A percentile compares a stretch with the other conserved stretches of the same genome.
Evolutionary conservation across 2,797 vertebrate genomes (phyloP).

Genomic region (Enteromius unitaeniatus): DNA sequence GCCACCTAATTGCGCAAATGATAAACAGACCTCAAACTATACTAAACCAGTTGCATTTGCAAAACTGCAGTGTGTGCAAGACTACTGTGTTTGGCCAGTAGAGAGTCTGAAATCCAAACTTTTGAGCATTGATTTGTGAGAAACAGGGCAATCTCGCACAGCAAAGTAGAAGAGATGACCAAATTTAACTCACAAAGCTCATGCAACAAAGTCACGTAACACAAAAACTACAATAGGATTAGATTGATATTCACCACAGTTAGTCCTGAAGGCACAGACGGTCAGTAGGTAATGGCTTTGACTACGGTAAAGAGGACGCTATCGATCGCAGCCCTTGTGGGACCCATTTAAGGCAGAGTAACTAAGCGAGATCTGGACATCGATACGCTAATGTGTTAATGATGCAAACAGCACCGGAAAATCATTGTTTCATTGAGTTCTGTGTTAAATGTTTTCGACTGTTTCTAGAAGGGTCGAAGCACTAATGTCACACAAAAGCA

Average conservation of each 20-base stretch:
- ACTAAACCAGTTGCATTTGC: neutral
- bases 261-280: neutral
- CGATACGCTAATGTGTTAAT: slow-evolving; percentile 51
- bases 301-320: slow-evolving; percentile 11
- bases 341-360: slow-evolving; percentile 12
- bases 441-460: slow-evolving; percentile 19
- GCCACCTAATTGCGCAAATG: neutral
- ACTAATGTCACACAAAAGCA: slow-evolving; percentile 2
- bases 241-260: slow-evolving; percentile 25
- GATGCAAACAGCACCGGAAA: slow-evolving; percentile 29
- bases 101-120: slow-evolving; percentile 6
- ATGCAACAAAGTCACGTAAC: neutral
- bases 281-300: slow-evolving; percentile 10
- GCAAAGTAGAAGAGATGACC: neutral
- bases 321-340: slow-evolving; percentile 24
- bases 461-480: neutral
- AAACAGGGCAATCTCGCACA: neutral
- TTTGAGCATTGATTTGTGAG: slow-evolving; percentile 22
- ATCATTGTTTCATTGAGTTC: slow-evolving; percentile 36
- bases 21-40: neutral
- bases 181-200: neutral
- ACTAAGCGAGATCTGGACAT: slow-evolving; percentile 15
- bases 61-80: neutral
- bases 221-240: slow-evolving; percentile 1
- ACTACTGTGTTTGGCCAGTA: neutral